Percentiles rank a stretch among this genome's conserved stretches.
Evolutionary conservation across 2,113 vertebrate genomes (phyloP).

Genomic region (Daphoenositta chrysoptera): DNA sequence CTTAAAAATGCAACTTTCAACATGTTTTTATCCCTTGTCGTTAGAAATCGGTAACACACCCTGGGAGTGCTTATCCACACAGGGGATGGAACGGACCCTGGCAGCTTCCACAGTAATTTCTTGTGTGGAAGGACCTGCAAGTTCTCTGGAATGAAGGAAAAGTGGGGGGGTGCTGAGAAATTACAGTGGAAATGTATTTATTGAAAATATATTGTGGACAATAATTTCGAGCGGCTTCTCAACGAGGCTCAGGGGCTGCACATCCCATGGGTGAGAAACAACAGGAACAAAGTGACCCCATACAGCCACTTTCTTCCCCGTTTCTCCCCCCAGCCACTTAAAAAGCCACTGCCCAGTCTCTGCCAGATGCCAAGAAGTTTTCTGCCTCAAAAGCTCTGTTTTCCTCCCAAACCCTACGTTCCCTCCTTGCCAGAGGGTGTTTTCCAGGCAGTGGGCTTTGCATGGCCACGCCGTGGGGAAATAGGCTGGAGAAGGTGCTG

Average conservation of each 20-base stretch:
- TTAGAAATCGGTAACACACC: not conserved
- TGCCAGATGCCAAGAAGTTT: not conserved
- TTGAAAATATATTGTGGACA: not conserved
- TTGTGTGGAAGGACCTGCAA: not conserved
- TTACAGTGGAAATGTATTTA: not conserved
- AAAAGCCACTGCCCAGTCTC: not conserved
- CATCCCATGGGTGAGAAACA: not conserved
- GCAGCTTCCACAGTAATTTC: not conserved
- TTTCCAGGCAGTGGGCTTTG: not conserved
- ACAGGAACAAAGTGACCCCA: not conserved
- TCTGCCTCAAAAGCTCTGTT: not conserved
- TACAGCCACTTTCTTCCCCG: fast-evolving
- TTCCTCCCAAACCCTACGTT: fast-evolving
- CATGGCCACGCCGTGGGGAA: fast-evolving
- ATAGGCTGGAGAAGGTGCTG: fast-evolving
- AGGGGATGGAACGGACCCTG: not conserved
- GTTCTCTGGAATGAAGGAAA: not conserved
- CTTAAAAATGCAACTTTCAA: not conserved
- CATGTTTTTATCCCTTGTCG: not conserved
- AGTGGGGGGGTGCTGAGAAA: not conserved
- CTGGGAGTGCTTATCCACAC: not conserved
- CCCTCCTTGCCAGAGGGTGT: not conserved
- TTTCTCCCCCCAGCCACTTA: not conserved
- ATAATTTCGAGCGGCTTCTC: fast-evolving
- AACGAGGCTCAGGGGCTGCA: fast-evolving